phyloP scores from a whole-genome alignment of 2,888 invertebrate species.

The Torymus tubicola region DNA sequence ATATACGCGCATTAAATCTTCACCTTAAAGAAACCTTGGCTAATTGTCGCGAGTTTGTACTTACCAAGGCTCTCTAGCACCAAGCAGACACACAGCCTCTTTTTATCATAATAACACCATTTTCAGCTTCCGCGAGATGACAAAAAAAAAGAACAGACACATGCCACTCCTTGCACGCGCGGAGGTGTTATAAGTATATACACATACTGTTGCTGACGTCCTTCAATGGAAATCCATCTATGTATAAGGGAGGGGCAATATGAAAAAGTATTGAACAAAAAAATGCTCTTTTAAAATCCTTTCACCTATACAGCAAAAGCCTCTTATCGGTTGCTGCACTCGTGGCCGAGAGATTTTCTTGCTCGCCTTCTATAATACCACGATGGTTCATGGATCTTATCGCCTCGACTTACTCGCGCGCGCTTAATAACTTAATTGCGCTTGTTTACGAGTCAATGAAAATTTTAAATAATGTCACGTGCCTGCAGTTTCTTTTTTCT shows the following conservation, averaged over 20 bases:
- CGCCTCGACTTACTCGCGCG: too few relatives aligned
- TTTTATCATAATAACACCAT: neutral
- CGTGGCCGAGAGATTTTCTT: neutral
- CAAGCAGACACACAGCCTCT: neutral
- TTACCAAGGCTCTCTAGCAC: neutral
- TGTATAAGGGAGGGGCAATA: neutral
- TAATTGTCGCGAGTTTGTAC: neutral
- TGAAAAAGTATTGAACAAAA: constrained; percentile 21
- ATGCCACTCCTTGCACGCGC: neutral
- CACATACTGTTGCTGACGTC: constrained; percentile 15
- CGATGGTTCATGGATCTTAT: too few relatives aligned
- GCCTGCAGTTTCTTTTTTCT: too few relatives aligned
- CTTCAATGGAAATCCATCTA: constrained; percentile 14
- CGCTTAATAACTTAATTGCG: too few relatives aligned
- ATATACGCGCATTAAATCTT: neutral
- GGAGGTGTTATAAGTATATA: constrained; percentile 22
- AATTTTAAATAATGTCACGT: too few relatives aligned
- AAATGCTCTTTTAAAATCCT: constrained; percentile 30
- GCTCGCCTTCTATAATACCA: too few relatives aligned
- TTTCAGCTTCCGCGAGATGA: constrained; percentile 28
- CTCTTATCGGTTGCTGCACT: constrained; percentile 12
- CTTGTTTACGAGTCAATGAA: too few relatives aligned
- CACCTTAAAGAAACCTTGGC: neutral
- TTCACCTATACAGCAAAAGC: constrained; percentile 23
- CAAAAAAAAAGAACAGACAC: neutral